phyloP scores from a whole-genome alignment of 2,888 invertebrate genomes.

The Eupithecia vulgata region DNA sequence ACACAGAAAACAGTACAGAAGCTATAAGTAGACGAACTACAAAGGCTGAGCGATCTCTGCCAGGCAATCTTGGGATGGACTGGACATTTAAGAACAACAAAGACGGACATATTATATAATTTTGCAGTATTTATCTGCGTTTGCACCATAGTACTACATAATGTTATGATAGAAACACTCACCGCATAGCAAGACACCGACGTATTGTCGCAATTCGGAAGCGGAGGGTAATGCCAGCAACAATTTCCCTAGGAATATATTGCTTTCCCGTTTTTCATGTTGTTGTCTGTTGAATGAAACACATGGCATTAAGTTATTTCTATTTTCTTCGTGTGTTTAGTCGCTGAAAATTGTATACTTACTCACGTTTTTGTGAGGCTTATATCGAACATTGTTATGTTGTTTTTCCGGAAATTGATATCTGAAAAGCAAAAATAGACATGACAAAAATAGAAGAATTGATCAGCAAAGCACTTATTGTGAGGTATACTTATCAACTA shows the following conservation, averaged over 20 bases:
- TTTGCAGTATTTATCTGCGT: conserved; percentile 13
- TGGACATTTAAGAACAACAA: too few species aligned
- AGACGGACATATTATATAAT: too few species aligned
- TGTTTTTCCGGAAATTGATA: conserved; percentile 52
- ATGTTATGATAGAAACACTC: conserved; percentile 48
- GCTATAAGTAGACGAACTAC: too few species aligned
- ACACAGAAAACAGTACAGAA: too few species aligned
- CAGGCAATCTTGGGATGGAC: too few species aligned
- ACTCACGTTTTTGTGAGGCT: conserved; percentile 77
- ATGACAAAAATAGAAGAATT: too few species aligned
- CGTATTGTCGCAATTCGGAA: conserved; percentile 68
- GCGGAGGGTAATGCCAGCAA: conserved; percentile 52
- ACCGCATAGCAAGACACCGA: conserved; percentile 69
- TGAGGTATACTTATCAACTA: background rate
- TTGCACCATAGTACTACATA: conserved; percentile 14
- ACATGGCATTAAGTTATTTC: conserved; percentile 27
- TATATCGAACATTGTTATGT: conserved; percentile 58
- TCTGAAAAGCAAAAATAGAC: conserved; percentile 51
- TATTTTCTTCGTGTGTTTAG: conserved; percentile 10
- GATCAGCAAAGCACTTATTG: background rate
- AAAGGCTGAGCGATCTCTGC: too few species aligned
- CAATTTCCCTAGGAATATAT: conserved; percentile 47
- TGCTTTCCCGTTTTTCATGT: conserved; percentile 47
- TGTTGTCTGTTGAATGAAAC: conserved; percentile 36
- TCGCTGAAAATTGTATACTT: conserved; percentile 59